These are phyloP conservation scores for Andricus quercusramuli DNA, from an alignment of 2,888 invertebrate species.

Conservation along the genomic window DNA sequence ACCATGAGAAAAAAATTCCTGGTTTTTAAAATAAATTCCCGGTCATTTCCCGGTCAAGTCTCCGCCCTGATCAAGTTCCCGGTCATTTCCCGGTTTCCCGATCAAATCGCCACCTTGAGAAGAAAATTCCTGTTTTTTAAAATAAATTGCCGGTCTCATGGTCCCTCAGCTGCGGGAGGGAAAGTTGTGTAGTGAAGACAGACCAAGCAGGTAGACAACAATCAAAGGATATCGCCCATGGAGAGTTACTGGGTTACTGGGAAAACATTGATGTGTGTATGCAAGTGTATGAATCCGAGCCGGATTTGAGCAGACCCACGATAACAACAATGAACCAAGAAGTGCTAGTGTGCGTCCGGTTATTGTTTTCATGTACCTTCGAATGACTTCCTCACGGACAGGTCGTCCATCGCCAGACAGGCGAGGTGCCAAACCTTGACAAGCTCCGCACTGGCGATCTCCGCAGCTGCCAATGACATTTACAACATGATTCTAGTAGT, in stretches of 20 bases:
- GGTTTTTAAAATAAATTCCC: too few relatives aligned
- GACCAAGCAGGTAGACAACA: too few relatives aligned
- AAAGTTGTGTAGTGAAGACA: too few relatives aligned
- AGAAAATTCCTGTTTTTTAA: too few relatives aligned
- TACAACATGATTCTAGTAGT: constrained; percentile 72
- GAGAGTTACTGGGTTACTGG: background rate
- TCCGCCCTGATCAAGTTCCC: too few relatives aligned
- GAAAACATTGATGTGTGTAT: constrained; percentile 12
- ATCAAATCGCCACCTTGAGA: too few relatives aligned
- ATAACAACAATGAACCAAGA: constrained; percentile 40
- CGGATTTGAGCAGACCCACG: constrained; percentile 20
- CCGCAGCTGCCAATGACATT: constrained; percentile 75
- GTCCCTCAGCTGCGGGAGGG: too few relatives aligned
- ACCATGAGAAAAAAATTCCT: too few relatives aligned
- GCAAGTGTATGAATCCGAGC: constrained; percentile 25
- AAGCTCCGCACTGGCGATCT: constrained; percentile 75
- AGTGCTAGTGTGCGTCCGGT: constrained; percentile 55
- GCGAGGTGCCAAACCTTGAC: constrained; percentile 75
- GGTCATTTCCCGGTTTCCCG: too few relatives aligned
- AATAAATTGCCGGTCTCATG: too few relatives aligned
- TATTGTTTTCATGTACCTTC: constrained; percentile 71
- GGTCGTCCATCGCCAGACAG: constrained; percentile 75
- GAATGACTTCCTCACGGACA: constrained; percentile 74
- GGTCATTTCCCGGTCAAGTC: too few relatives aligned
- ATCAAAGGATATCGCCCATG: too few relatives aligned